Evolutionary conservation across 2,888 invertebrate species (phyloP).

Genomic region (Thelaira solivaga): DNA sequence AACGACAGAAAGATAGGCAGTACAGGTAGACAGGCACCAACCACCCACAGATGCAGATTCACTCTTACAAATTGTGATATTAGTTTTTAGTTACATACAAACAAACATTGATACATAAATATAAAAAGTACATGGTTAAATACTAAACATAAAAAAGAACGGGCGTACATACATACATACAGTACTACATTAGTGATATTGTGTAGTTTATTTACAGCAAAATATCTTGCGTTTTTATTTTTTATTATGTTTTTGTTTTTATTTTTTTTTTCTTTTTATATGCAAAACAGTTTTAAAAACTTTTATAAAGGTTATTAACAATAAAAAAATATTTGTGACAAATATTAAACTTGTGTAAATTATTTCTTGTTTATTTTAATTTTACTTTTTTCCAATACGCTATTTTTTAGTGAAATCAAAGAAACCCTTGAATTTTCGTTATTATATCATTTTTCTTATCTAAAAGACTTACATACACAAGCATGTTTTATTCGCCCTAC

Average conservation of each 20-base stretch:
- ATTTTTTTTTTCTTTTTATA: neutral
- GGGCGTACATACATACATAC: slow-evolving; percentile 8
- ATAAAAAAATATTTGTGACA: slow-evolving; percentile 11
- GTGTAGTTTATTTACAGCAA: neutral
- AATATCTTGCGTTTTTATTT: slow-evolving; percentile 27
- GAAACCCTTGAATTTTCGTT: too few relatives aligned
- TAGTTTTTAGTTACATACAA: slow-evolving; percentile 72
- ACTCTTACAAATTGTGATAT: slow-evolving; percentile 74
- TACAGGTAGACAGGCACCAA: neutral
- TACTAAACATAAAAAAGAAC: slow-evolving; percentile 3
- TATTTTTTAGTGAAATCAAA: too few relatives aligned
- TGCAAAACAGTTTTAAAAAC: slow-evolving; percentile 15
- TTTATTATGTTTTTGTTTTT: slow-evolving; percentile 1
- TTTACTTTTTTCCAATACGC: too few relatives aligned
- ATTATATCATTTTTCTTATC: too few relatives aligned
- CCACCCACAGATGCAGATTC: slow-evolving; percentile 49
- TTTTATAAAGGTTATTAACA: slow-evolving; percentile 18
- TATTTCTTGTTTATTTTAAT: too few relatives aligned
- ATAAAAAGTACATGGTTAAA: slow-evolving; percentile 5
- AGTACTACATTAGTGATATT: slow-evolving; percentile 14
- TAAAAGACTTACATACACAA: too few relatives aligned
- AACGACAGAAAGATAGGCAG: slow-evolving; percentile 1
- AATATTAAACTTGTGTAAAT: too few relatives aligned
- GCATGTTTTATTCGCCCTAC: too few relatives aligned
- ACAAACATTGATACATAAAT: slow-evolving; percentile 15